Evolutionary conservation across 1,140 invertebrate genomes (phyloP).

Genomic region (Scaptomyza hsui): DNA sequence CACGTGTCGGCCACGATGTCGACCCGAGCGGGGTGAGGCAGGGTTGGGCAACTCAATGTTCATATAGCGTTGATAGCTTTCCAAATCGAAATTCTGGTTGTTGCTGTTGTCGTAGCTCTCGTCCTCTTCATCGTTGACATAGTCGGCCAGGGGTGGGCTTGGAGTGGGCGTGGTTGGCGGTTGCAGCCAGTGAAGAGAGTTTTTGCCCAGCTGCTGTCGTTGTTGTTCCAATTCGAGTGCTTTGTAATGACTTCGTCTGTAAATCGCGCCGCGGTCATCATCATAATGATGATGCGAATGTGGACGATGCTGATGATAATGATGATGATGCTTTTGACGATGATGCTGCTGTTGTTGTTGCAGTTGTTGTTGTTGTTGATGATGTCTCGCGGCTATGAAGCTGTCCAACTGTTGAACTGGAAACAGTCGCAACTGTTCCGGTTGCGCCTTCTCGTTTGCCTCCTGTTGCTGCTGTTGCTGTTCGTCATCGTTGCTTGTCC

Average conservation of each 20-base stretch:
- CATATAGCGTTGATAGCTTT: slow-evolving; percentile 62
- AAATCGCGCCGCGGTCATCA: slow-evolving; percentile 23
- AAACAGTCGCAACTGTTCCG: slow-evolving; percentile 13
- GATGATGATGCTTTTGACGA: slow-evolving; percentile 35
- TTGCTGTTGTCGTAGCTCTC: background rate
- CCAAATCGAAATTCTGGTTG: slow-evolving; percentile 52
- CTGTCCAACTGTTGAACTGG: slow-evolving; percentile 21
- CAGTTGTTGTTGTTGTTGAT: slow-evolving; percentile 34
- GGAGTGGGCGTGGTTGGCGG: background rate
- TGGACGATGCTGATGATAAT: slow-evolving; percentile 35
- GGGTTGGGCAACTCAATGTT: slow-evolving; percentile 49
- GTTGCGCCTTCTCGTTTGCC: background rate
- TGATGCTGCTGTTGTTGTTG: slow-evolving; percentile 33
- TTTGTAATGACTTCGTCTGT: slow-evolving; percentile 57
- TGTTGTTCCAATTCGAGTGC: slow-evolving; percentile 55
- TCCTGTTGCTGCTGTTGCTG: background rate
- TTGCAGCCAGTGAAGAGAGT: slow-evolving; percentile 50
- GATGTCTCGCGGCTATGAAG: slow-evolving; percentile 25
- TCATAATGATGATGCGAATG: slow-evolving; percentile 29
- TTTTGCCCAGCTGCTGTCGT: slow-evolving; percentile 62
- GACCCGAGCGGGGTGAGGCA: slow-evolving; percentile 63
- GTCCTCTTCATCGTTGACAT: slow-evolving; percentile 50
- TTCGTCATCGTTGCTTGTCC: slow-evolving; percentile 18
- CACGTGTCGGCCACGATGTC: slow-evolving; percentile 70
- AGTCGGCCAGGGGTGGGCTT: slow-evolving; percentile 27